Evolutionary conservation across 2,888 invertebrate genomes (phyloP).

Genomic region (Lumbricus terrestris): DNA sequence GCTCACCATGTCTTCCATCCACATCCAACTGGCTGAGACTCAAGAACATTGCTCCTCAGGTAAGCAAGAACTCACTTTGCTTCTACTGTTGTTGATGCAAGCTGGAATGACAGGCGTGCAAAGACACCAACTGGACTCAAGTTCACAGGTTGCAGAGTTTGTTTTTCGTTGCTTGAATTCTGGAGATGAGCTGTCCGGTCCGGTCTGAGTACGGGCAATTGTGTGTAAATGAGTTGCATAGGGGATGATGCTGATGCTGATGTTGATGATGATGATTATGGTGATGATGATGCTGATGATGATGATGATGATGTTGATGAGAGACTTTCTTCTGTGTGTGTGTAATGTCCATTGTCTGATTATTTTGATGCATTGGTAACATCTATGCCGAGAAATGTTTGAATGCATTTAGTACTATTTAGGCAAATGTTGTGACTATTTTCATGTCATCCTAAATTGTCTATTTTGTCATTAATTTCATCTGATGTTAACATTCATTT

Average conservation of each 20-base stretch:
- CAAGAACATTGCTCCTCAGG: slow-evolving; percentile 7
- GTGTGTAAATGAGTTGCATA: no score
- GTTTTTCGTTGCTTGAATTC: no score
- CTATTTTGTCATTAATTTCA: background rate
- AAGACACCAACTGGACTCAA: no score
- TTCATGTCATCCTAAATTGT: background rate
- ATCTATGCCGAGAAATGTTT: background rate
- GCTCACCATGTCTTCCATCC: slow-evolving; percentile 14
- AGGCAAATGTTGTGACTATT: background rate
- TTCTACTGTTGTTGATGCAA: background rate
- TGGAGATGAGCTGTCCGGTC: no score
- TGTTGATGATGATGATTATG: no score
- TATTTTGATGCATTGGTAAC: background rate
- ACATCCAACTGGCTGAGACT: slow-evolving; percentile 10
- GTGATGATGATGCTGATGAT: no score
- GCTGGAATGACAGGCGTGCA: background rate
- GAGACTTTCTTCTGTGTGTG: background rate
- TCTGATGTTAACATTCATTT: background rate
- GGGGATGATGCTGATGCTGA: no score
- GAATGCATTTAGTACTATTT: no score
- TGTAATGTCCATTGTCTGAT: no score
- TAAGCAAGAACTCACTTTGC: background rate
- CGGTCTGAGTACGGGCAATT: no score
- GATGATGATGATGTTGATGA: no score
- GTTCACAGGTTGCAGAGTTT: no score